Conservation (phyloP, 2,113 vertebrate species). For the Sitta europaea region DNA sequence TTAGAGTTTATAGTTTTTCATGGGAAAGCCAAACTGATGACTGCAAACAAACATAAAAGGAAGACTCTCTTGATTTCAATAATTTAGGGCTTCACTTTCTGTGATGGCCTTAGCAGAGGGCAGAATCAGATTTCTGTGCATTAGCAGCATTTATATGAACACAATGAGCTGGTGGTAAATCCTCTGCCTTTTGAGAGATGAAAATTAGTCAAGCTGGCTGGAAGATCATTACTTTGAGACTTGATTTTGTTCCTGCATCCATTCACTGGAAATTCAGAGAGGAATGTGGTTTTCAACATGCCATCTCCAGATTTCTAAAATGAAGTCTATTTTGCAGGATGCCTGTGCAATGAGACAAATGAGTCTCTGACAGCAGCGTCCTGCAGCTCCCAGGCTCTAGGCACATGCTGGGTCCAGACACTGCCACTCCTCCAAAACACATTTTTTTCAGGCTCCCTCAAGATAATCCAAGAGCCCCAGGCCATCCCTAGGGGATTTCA, state of each 20-base stretch:
- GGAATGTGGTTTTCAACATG: neutral
- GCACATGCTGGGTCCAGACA: neutral
- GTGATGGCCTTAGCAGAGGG: neutral
- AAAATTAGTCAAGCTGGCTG: neutral
- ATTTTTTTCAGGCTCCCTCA: neutral
- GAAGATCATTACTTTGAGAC: neutral
- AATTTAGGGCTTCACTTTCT: neutral
- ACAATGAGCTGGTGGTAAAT: neutral
- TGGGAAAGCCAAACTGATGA: neutral
- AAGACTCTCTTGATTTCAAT: fast-evolving
- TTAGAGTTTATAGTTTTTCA: neutral
- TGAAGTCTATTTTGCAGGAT: neutral
- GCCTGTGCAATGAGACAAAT: neutral
- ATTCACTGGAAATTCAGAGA: neutral
- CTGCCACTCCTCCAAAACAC: neutral
- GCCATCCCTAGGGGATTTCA: neutral
- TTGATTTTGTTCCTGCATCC: neutral
- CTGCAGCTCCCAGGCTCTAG: neutral
- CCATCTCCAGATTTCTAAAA: neutral
- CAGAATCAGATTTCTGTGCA: neutral
- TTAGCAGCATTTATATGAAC: neutral
- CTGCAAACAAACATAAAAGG: neutral
- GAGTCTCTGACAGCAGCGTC: neutral
- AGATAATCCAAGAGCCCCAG: neutral
- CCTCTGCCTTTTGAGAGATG: neutral